Conservation (phyloP, 2,113 vertebrate species). For the Vidua macroura region DNA sequence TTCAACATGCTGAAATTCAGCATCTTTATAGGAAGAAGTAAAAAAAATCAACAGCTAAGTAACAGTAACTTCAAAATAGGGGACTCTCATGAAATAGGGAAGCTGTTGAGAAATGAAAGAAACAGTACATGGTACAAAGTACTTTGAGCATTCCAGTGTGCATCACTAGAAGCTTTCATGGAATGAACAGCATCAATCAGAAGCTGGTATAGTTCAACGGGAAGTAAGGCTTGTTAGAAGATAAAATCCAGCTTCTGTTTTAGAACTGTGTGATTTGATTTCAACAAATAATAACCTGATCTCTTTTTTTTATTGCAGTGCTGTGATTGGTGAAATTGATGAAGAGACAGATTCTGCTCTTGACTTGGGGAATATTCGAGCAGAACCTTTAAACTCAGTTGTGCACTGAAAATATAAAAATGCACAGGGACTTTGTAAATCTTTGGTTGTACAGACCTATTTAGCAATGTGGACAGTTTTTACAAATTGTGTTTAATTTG, state of each 20-base stretch:
- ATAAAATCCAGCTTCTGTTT: neutral
- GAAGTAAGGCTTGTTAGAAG: neutral
- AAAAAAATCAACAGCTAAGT: neutral
- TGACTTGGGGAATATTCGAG: conserved; percentile 95
- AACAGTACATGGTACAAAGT: neutral
- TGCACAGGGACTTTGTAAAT: conserved; percentile 67
- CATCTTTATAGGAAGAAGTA: neutral
- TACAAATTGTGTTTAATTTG: conserved; percentile 51
- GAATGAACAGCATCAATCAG: neutral
- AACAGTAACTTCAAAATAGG: neutral
- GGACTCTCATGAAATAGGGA: neutral
- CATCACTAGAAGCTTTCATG: neutral
- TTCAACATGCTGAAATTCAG: neutral
- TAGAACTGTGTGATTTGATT: neutral
- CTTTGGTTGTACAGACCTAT: conserved; percentile 72
- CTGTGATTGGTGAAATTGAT: conserved; percentile 98
- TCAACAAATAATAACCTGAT: neutral
- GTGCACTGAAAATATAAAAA: conserved; percentile 81
- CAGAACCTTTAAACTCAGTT: conserved; percentile 94
- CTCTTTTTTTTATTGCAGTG: conserved; percentile 71
- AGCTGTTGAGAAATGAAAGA: neutral
- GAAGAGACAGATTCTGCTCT: conserved; percentile 96
- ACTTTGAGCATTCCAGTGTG: neutral
- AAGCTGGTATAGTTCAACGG: neutral
- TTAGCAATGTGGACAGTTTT: conserved; percentile 58